Percentiles rank a stretch among this genome's conserved stretches.
These are phyloP conservation scores for Azorinus chamasolen DNA, from an alignment of 2,888 invertebrate species.

Conservation along the genomic window DNA sequence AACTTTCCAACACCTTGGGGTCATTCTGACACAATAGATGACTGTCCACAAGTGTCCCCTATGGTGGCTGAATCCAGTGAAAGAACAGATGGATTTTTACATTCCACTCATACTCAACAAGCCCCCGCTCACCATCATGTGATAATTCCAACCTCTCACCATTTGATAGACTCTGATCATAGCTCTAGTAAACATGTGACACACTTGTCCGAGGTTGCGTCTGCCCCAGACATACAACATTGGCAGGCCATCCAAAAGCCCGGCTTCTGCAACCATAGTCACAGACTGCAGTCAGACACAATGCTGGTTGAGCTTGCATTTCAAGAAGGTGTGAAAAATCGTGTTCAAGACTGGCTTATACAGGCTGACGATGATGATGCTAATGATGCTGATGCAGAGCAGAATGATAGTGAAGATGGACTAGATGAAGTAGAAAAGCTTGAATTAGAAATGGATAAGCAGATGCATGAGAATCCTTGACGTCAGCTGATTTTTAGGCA, in stretches of 20 bases:
- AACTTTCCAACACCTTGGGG: constrained; percentile 71
- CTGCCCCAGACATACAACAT: constrained; percentile 75
- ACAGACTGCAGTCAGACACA: constrained; percentile 67
- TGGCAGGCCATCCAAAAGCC: constrained; percentile 73
- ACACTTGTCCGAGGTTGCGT: constrained; percentile 70
- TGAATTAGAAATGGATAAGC: constrained; percentile 54
- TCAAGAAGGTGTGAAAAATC: constrained; percentile 72
- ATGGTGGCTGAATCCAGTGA: constrained; percentile 66
- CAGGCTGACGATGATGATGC: constrained; percentile 60
- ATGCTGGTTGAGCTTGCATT: constrained; percentile 74
- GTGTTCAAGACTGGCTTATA: constrained; percentile 76
- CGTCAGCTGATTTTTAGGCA: constrained; percentile 20
- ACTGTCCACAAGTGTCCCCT: constrained; percentile 65
- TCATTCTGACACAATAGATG: constrained; percentile 27
- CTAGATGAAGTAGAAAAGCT: constrained; percentile 57
- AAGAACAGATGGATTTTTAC: constrained; percentile 69
- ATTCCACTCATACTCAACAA: constrained; percentile 73
- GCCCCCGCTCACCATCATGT: constrained; percentile 77
- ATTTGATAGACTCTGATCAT: constrained; percentile 49
- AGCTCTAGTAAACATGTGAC: constrained; percentile 55
- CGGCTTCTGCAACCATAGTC: constrained; percentile 22
- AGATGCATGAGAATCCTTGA: constrained; percentile 45
- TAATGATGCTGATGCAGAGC: constrained; percentile 64
- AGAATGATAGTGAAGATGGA: constrained; percentile 41
- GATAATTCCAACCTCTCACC: constrained; percentile 72